These are phyloP conservation scores for Arrhopalites spinosus DNA, from an alignment of 2,888 invertebrate genomes.

Conservation along the genomic window DNA sequence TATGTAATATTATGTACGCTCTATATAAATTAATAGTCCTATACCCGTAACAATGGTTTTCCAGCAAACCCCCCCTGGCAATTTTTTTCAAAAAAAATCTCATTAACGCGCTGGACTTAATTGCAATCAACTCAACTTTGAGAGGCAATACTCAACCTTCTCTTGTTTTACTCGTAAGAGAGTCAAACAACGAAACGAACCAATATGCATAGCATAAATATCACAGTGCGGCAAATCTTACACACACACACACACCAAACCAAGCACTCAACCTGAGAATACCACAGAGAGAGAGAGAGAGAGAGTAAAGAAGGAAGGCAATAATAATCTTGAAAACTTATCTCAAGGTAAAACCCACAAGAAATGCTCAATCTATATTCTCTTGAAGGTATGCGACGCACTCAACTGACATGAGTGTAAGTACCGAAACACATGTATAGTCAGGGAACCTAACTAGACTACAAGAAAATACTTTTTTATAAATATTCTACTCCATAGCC, in stretches of 20 bases:
- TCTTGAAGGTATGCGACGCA: too few relatives aligned
- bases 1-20: too few relatives aligned
- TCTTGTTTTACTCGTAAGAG: not conserved
- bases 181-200: not conserved
- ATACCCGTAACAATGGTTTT: slow-evolving; percentile 26
- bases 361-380: not conserved
- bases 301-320: not conserved
- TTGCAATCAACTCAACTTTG: slow-evolving; percentile 48
- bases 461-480: not conserved
- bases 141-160: not conserved
- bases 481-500: too few relatives aligned
- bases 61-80: slow-evolving; percentile 29
- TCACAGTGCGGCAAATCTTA: not conserved
- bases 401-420: too few relatives aligned
- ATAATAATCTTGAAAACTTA: slow-evolving; percentile 10
- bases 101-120: slow-evolving; percentile 53
- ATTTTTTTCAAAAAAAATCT: slow-evolving; percentile 52
- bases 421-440: too few relatives aligned
- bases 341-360: not conserved
- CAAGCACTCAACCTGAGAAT: not conserved
- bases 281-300: not conserved
- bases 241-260: not conserved
- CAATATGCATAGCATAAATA: slow-evolving; percentile 2
- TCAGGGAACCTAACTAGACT: not conserved
- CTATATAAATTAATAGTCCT: too few relatives aligned